Conservation (phyloP, 2,113 vertebrate genomes). For the Heliornis fulica region DNA sequence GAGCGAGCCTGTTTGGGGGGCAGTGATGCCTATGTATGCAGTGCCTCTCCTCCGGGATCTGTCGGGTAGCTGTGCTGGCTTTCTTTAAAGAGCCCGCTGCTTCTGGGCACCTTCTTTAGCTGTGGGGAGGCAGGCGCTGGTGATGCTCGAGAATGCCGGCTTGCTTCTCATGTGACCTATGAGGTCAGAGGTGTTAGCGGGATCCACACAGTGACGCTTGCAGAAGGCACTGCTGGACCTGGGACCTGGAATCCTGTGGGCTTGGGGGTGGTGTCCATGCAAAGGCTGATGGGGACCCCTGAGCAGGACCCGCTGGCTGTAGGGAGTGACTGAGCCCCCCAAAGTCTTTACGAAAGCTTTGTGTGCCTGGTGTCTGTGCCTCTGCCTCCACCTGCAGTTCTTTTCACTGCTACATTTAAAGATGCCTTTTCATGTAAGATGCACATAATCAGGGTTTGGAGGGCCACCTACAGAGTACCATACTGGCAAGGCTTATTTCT, state of each 20-base stretch:
- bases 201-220: not conserved
- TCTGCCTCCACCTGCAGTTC: not conserved
- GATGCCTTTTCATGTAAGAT: not conserved
- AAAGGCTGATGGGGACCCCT: not conserved
- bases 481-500: not conserved
- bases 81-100: slow-evolving; percentile 14
- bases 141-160: slow-evolving; percentile 41
- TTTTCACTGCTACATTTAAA: not conserved
- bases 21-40: not conserved
- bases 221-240: not conserved
- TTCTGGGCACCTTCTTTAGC: slow-evolving; percentile 4
- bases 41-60: not conserved
- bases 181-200: slow-evolving; percentile 28
- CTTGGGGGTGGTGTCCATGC: not conserved
- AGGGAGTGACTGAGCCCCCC: not conserved
- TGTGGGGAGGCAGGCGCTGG: not conserved
- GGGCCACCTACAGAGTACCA: not conserved
- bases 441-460: not conserved
- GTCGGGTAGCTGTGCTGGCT: not conserved
- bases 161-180: slow-evolving; percentile 50
- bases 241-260: not conserved
- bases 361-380: not conserved
- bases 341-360: not conserved
- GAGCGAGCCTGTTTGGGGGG: not conserved
- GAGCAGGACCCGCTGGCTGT: not conserved